Base-by-base conservation (phyloP, 2,113 vertebrate species). In the Albula goreensis region DNA sequence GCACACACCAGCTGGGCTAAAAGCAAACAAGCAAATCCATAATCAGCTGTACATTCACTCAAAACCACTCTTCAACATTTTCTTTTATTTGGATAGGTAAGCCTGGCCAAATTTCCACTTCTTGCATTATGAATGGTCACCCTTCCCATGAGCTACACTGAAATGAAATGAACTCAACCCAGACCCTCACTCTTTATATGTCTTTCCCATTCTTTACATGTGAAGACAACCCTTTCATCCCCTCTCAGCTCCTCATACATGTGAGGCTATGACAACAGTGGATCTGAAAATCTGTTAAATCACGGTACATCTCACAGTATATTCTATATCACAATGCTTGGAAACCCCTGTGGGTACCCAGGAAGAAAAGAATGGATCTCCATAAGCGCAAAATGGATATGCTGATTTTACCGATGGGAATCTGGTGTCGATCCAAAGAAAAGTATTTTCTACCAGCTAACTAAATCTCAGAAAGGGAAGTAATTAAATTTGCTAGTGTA, bases 101-200 rank as follows among this genome's bases (percentile, higher is more conserved):
- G 17, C 3, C 63, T 22, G 63, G 63, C 63, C 63, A 70, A 70
- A 70, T 70, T 70, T 70, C 63, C 19, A 70, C 19, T 70, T 70
- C 19, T 74, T 74, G 70, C 12, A 13, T 63, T 63, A 63, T n/a
- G n/a, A 74, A 10, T 1, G 70, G 70, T 74, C 25, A 31, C 25
- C 53, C 50, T 82, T 56, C 19, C 51, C 51, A 1, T 15, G 50
- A 82, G 80, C 1, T 51, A 56, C 4, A 56, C 48, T 19, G 41
- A 50, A 50, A 80, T 80, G 50, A 50, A 10, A 80, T 80, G 19
- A 80, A 48, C 50, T 84, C 83, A 82, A 82, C 17, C 80, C 70
- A 74, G 70, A 74, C 70, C 22, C n/a, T 2, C 10, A 4, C 19
- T n/a, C 22, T 22, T n/a, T 17, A n/a, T 22, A 74, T 12, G 6